phyloP scores from a whole-genome alignment of 1,140 invertebrate genomes.

The Zaprionus ghesquierei region DNA sequence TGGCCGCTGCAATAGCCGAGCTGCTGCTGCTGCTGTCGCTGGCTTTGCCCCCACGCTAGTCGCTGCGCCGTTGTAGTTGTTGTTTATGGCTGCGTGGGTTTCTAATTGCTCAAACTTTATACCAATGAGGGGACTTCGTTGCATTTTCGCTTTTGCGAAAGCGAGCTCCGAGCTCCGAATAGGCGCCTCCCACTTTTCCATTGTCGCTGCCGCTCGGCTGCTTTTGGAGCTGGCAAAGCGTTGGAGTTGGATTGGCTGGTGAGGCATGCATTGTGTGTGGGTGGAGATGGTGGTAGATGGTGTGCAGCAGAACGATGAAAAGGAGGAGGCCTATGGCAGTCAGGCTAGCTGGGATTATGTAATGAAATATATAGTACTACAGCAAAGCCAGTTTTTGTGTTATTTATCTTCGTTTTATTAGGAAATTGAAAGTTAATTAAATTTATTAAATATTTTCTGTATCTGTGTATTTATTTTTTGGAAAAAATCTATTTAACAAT shows the following conservation, averaged over 20 bases:
- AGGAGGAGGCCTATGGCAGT: background rate
- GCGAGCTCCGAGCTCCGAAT: conserved; percentile 70
- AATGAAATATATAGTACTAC: background rate
- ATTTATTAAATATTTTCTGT: too few species aligned
- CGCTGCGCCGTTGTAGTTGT: conserved; percentile 52
- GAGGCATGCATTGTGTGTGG: background rate
- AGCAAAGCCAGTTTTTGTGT: background rate
- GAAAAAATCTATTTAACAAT: too few species aligned
- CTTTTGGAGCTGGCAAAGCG: conserved; percentile 12
- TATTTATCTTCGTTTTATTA: background rate
- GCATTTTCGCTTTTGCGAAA: conserved; percentile 70
- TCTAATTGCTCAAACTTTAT: conserved; percentile 82
- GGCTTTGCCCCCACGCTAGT: background rate
- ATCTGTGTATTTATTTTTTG: too few species aligned
- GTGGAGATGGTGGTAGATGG: background rate
- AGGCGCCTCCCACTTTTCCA: conserved; percentile 77
- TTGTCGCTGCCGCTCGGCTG: conserved; percentile 33
- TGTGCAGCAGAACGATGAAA: background rate
- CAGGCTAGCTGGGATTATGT: background rate
- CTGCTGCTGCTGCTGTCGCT: conserved; percentile 10
- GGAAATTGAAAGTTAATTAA: too few species aligned
- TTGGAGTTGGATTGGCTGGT: conserved; percentile 24
- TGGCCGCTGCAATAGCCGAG: conserved; percentile 23
- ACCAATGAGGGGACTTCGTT: conserved; percentile 78
- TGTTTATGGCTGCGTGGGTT: conserved; percentile 81